A percentile compares a stretch with the other conserved stretches of the same genome.
phyloP scores from a whole-genome alignment of 2,888 invertebrate genomes.

The Hymenopus coronatus region DNA sequence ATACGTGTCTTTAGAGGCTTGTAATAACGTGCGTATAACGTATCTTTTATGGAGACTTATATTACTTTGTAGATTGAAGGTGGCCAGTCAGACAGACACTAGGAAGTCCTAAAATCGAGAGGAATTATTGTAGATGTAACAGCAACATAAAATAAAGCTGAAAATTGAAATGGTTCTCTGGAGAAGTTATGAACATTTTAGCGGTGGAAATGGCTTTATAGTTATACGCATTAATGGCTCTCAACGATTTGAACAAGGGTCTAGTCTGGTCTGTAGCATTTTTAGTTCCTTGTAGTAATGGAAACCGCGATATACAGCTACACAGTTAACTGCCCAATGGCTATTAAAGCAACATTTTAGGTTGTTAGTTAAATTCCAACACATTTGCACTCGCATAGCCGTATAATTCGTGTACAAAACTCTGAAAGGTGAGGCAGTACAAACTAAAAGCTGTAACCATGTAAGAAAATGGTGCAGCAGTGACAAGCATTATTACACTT shows the following conservation, averaged over 20 bases:
- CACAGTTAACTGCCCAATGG: background rate
- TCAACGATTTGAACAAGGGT: background rate
- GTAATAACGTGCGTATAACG: slow-evolving; percentile 14
- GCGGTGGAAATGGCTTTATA: background rate
- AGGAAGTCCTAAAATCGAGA: background rate
- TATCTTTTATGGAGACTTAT: slow-evolving; percentile 22
- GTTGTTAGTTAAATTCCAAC: background rate
- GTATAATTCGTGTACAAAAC: too few species aligned
- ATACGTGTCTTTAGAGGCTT: slow-evolving; percentile 12
- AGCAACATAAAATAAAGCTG: slow-evolving; percentile 7
- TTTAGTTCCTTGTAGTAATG: background rate
- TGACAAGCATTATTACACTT: too few species aligned
- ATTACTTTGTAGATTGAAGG: slow-evolving; percentile 13
- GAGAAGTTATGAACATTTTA: background rate
- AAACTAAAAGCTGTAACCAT: too few species aligned
- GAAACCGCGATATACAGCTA: background rate
- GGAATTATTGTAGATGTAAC: slow-evolving; percentile 1
- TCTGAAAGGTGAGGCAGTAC: too few species aligned
- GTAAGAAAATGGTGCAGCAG: too few species aligned
- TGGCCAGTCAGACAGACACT: background rate
- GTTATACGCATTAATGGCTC: background rate
- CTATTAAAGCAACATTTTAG: background rate
- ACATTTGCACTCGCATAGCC: background rate
- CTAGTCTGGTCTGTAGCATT: background rate
- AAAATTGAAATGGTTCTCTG: slow-evolving; percentile 11